Percentiles rank a stretch among this genome's conserved stretches.
Conservation (phyloP, 2,113 vertebrate genomes). For the Passer montanus region DNA sequence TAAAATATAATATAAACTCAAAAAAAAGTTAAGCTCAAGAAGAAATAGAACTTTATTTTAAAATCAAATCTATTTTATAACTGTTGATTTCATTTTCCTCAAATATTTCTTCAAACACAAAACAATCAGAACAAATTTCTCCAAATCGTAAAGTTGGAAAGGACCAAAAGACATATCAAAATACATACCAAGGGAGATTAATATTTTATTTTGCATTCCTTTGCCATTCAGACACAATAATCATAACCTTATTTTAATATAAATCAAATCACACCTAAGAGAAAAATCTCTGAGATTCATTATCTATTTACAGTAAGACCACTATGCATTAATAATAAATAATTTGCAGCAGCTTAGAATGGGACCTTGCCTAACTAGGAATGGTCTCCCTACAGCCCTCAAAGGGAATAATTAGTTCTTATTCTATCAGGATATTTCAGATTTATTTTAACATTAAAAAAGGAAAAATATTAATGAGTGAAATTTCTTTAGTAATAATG, state of each 20-base stretch:
- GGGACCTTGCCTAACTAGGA: not conserved
- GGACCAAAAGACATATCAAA: not conserved
- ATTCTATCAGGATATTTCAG: not conserved
- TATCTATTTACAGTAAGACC: not conserved
- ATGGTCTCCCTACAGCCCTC: not conserved
- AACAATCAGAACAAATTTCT: not conserved
- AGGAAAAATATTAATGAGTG: not conserved
- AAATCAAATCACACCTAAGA: not conserved
- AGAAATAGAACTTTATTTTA: not conserved
- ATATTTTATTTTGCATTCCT: not conserved
- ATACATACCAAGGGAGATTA: not conserved
- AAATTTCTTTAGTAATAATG: not conserved
- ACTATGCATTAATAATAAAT: not conserved
- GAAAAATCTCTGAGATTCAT: not conserved
- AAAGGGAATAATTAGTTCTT: conserved; percentile 5
- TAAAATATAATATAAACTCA: not conserved
- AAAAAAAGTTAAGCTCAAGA: not conserved
- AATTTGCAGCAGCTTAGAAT: not conserved
- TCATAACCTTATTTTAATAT: not conserved
- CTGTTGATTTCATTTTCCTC: not conserved
- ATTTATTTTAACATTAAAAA: not conserved
- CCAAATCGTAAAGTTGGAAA: not conserved
- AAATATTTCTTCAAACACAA: not conserved
- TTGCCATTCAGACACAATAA: not conserved
- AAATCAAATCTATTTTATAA: not conserved